A percentile compares a stretch with the other conserved stretches of the same genome.
Conservation (phyloP, 1,140 invertebrate genomes). For the Aporrectodea caliginosa region DNA sequence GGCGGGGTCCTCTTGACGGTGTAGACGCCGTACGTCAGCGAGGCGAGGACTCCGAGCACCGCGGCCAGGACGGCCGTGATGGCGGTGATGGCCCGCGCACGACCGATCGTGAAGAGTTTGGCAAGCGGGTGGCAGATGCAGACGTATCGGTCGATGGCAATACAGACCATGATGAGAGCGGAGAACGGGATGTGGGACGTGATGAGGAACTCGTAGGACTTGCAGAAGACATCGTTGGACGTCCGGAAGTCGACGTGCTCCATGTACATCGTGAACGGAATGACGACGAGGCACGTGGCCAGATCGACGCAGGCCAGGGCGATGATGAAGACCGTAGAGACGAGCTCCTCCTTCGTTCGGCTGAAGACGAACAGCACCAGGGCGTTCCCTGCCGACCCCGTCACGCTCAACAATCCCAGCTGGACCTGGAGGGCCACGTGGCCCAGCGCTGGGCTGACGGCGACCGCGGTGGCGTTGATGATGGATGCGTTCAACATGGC, state of each 20-base stretch:
- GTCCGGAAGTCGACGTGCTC: conserved; percentile 38
- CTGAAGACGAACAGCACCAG: conserved; percentile 53
- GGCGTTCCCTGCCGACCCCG: conserved; percentile 50
- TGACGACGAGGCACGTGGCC: conserved; percentile 46
- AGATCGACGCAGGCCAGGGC: conserved; percentile 48
- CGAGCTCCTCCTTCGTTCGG: conserved; percentile 41
- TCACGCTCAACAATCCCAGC: too few relatives aligned
- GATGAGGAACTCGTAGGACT: conserved; percentile 51
- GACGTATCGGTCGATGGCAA: conserved; percentile 52
- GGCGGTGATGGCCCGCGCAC: too few relatives aligned
- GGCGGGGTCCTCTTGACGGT: too few relatives aligned
- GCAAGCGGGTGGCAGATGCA: conserved; percentile 55
- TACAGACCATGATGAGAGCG: conserved; percentile 52
- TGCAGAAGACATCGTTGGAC: conserved; percentile 44
- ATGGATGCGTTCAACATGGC: too few relatives aligned
- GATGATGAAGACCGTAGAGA: conserved; percentile 49
- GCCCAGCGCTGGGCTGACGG: too few relatives aligned
- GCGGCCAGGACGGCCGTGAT: too few relatives aligned
- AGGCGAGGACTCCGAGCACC: too few relatives aligned
- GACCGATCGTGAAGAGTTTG: too few relatives aligned
- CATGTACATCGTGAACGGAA: conserved; percentile 47
- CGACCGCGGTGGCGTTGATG: too few relatives aligned
- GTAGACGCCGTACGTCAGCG: too few relatives aligned
- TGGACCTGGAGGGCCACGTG: too few relatives aligned
- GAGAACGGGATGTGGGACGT: conserved; percentile 50